Base-by-base conservation (phyloP, 1,140 invertebrate species). In the Bombus sibiricus region DNA sequence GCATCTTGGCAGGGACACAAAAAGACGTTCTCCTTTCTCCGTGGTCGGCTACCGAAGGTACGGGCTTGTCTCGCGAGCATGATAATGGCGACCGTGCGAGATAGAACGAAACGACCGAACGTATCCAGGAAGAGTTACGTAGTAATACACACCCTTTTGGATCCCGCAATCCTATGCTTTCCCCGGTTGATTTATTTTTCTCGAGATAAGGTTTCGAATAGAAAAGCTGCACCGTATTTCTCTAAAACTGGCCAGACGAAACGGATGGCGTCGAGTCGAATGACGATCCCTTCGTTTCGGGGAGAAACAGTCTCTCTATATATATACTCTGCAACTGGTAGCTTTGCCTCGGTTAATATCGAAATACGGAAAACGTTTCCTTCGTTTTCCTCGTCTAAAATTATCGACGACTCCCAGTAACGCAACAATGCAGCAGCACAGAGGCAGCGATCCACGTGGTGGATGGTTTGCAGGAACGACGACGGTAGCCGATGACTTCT, bases 341-440 rank as follows among this genome's bases (percentile, higher is more conserved):
- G 47, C 71, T 62, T 66, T 57, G 74, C 62, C n/a, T 22, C 39
- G 34, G 25, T 3, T 22, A 37, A 62, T 57, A 43, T 71, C 66
- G 75, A 62, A 59, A 84, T 59, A 86, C n/a, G 80, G 82, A 66
- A 89, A 82, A 83, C 28, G 71, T 53, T 77, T 66, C 66, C 69
- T 81, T 32, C 43, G 64, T 81, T 85, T 89, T 85, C 22, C 64
- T 25, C n/a, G n/a, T 86, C 91, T 93, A 92, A 93, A 92, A 90
- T 92, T 93, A 93, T 89, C 85, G 62, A 69, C 53, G 41, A 22
- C 18, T 53, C 18, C 18, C 6, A 2, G 18, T 53, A 64, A 93
- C 92, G 89, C 89, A 80, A 87, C 32, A 88, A 75, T 82, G 77
- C 79, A 47, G 77, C 79, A 47, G 71, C 85, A 86, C 81, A 83